Evolutionary conservation across 64 coral and sea anemone species (phyloP), one percentile per base, ranked within the genome.

Genomic region (Cladopsammia gracilis): DNA sequence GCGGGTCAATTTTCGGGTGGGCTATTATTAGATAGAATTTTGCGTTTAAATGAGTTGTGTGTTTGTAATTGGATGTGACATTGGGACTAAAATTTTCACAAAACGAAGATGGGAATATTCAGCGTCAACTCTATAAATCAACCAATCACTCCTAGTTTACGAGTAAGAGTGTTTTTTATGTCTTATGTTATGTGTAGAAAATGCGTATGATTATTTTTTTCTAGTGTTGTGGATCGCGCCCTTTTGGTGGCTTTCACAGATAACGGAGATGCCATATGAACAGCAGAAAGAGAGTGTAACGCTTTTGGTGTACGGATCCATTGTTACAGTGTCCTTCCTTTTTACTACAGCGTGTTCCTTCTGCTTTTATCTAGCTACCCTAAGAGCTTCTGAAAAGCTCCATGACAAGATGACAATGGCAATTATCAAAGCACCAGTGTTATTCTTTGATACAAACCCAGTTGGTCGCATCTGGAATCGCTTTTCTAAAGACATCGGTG

Each of bases 391-490:
- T 48, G 85, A 64, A 20, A 88, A 80, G 12, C 75, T 93, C 25
- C 91, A 93, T 47, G 77, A 93, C 42, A 69, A 22, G 48, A 87
- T 93, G 84, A 56, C 86, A 8, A 76, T 12, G 0, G 64, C 91
- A 15, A 64, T 93, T 46, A n/a, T 93, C 14, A 88, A 80, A 15
- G 82, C 85, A 25, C 85, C 92, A 6, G 77, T 93, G 7, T 13
- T 87, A 5, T 93, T 93, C 73, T 93, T 93, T 65, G 91, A 93
- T 25, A 92, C 81, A n/a, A 93, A 87, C 45, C 83, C 91, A 13
- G 64, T 68, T 10, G 91, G 91, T 26, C 59, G 91, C 53, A 93
- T 93, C 15, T 67, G 87, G 16, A 93, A 93, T 75, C 91, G 91
- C 13, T 93, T 93, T 72, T 88, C 92, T 0, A 93, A 93, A 60